Conservation (phyloP, 2,113 vertebrate genomes). For the Bagarius yarrelli region DNA sequence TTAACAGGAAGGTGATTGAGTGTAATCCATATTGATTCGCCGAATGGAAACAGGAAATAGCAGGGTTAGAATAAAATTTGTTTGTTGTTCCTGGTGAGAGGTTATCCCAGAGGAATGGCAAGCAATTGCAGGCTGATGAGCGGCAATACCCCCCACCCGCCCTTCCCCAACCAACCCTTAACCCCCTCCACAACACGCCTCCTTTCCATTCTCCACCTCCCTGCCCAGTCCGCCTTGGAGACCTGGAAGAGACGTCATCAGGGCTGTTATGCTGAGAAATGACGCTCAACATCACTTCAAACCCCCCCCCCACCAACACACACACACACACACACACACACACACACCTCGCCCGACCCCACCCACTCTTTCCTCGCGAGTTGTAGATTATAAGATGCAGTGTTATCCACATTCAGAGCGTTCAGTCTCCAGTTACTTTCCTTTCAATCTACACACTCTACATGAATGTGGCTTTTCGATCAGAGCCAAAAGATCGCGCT, state of each 20-base stretch:
- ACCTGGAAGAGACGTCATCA: slow-evolving; percentile 76
- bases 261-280: slow-evolving; percentile 79
- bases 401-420: slow-evolving; percentile 1
- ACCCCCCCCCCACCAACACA: slow-evolving; percentile 55
- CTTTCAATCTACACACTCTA: neutral
- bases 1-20: slow-evolving; percentile 77
- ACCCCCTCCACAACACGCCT: slow-evolving; percentile 63
- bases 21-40: slow-evolving; percentile 76
- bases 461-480: neutral
- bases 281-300: slow-evolving; percentile 57
- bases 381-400: slow-evolving; percentile 22
- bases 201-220: slow-evolving; percentile 40
- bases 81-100: slow-evolving; percentile 75
- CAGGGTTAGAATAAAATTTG: slow-evolving; percentile 74
- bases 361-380: slow-evolving; percentile 8
- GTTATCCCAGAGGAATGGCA: slow-evolving; percentile 67
- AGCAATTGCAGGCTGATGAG: slow-evolving; percentile 74
- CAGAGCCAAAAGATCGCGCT: slow-evolving; percentile 24
- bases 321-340: no score
- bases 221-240: slow-evolving; percentile 67
- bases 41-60: slow-evolving; percentile 80
- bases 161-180: slow-evolving; percentile 49
- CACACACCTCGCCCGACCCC: slow-evolving; percentile 57
- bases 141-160: slow-evolving; percentile 67
- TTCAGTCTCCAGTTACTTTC: slow-evolving; percentile 8